These are phyloP conservation scores for Zoanthus gigantus DNA, from an alignment of 92 coral and sea anemone genomes.

Conservation along the genomic window DNA sequence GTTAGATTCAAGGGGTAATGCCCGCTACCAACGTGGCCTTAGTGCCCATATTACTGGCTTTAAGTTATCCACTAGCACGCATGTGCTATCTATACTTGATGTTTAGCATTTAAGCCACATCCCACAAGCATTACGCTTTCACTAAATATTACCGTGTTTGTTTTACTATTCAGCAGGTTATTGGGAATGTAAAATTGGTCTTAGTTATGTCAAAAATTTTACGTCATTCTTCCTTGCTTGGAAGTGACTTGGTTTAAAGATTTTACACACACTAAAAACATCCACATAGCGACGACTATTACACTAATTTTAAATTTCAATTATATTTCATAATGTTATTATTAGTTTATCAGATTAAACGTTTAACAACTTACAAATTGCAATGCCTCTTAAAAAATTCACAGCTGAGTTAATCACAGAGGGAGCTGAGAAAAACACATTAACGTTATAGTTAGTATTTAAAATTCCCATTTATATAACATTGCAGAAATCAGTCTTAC, in stretches of 20 bases:
- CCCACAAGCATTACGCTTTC: too few species aligned
- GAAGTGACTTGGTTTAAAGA: neutral
- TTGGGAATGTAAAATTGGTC: too few species aligned
- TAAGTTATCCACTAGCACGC: too few species aligned
- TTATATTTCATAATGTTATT: neutral
- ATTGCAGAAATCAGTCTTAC: neutral
- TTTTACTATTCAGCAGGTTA: too few species aligned
- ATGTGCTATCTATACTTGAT: too few species aligned
- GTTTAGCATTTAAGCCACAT: too few species aligned
- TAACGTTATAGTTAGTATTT: neutral
- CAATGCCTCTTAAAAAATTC: slow-evolving; percentile 42
- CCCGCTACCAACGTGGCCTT: too few species aligned
- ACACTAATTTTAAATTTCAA: neutral
- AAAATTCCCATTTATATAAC: neutral
- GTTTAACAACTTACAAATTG: slow-evolving; percentile 44
- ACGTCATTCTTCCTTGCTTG: neutral
- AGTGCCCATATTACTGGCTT: too few species aligned
- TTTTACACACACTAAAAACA: neutral
- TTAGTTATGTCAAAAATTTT: neutral
- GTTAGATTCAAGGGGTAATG: too few species aligned
- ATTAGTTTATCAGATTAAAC: neutral
- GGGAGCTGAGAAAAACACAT: slow-evolving; percentile 19
- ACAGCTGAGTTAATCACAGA: slow-evolving; percentile 47
- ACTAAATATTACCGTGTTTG: too few species aligned
- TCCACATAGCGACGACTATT: neutral